Percentiles rank a stretch among this genome's conserved stretches.
These are phyloP conservation scores for Pantherophis guttatus DNA, from an alignment of 2,113 vertebrate species.

Conservation along the genomic window DNA sequence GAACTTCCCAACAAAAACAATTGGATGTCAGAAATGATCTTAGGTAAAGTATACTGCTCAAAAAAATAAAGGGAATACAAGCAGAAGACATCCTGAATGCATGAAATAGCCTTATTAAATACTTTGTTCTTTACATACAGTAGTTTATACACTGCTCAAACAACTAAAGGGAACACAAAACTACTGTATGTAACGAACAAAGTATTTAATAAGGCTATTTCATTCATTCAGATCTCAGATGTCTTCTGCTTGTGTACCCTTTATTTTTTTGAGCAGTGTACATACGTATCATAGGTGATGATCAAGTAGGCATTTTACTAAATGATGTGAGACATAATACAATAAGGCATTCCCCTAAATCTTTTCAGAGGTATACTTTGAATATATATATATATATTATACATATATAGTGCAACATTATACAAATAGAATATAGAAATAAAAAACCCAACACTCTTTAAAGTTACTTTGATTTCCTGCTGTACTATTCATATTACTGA, in stretches of 20 bases:
- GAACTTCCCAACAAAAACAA: not conserved
- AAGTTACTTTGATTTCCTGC: not conserved
- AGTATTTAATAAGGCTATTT: no score
- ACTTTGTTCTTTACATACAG: no score
- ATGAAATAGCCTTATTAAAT: no score
- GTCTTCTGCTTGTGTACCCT: no score
- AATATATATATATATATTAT: not conserved
- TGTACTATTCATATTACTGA: not conserved
- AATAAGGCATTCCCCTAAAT: not conserved
- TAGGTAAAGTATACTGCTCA: not conserved
- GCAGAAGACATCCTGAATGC: no score
- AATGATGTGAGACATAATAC: not conserved
- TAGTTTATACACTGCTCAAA: no score
- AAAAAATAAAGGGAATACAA: no score
- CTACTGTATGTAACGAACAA: no score
- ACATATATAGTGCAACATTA: not conserved
- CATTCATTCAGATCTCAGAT: no score
- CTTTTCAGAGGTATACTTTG: not conserved
- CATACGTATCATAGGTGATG: not conserved
- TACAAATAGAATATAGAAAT: not conserved
- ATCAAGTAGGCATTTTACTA: not conserved
- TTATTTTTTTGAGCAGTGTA: not conserved
- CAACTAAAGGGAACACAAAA: no score
- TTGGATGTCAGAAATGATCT: not conserved
- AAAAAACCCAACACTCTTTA: not conserved